Evolutionary conservation across 2,888 invertebrate genomes (phyloP), one percentile per base, ranked within the genome.

Genomic region (Parnassius glacialis): DNA sequence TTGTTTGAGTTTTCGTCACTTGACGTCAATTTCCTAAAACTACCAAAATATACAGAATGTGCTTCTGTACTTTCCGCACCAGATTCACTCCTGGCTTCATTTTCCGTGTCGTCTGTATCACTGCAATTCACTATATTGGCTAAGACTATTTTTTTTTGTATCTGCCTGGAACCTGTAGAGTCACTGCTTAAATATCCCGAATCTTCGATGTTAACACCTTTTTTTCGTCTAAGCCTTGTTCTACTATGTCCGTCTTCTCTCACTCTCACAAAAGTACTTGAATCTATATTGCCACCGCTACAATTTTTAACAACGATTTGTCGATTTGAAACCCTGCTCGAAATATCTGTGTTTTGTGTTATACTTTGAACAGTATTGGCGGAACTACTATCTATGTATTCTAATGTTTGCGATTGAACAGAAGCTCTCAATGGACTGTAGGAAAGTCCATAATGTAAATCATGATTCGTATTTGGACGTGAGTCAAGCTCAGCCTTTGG

Each of bases 111-210:
- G 66, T 96, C 96, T 66, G 96, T 96, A 74, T 94, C 96, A 83
- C 95, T 94, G 73, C 94, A 92, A 85, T 94, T 92, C 71, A 92
- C 80, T 70, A 87, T 90, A 74, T 93, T 92, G 13, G 92, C 90
- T 64, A 93, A 86, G 47, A 86, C 83, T 69, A 88, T 61, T 75
- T 85, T 90, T 70, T 85, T 88, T 70, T 79, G 82, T 68, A 87
- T 71, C 69, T 83, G 84, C 64, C 89, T 87, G 0, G 93, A 93
- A 72, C 93, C 93, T 47, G 92, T 93, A 2, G 96, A 96, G 74
- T 97, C 97, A 44, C 96, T 96, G 78, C 97, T 97, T 63, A 97
- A 92, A 75, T 97, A 97, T 0, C 97, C 97, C 1, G 96, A 96
- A 80, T 97, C 97, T 77, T 95, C 93, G 56, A 94, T 92, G 70